A percentile compares a stretch with the other conserved stretches of the same genome.
Conservation (phyloP, 30 jellyfish, hydroid and myxozoan genomes). For the Cassiopea xamachana region DNA sequence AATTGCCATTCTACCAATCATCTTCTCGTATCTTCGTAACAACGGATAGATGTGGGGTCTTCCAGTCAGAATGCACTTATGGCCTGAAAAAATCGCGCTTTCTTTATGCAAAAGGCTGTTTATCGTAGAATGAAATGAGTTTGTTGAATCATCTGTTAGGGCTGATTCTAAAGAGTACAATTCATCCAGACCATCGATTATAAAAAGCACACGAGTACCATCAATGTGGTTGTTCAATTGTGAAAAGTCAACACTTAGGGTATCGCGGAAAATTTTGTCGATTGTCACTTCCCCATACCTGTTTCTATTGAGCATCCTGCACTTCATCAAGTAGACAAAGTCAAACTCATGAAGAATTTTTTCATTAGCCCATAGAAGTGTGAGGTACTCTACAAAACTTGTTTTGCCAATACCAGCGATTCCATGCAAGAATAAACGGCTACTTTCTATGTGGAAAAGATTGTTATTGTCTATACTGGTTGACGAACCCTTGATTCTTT, state of each 20-base stretch:
- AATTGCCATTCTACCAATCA: constrained; percentile 14
- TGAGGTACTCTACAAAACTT: constrained; percentile 37
- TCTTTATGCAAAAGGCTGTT: constrained; percentile 9
- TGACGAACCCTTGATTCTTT: neutral
- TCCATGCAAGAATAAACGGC: constrained; percentile 30
- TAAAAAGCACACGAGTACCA: constrained; percentile 29
- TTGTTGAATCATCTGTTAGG: neutral
- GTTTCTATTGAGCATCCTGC: constrained; percentile 7
- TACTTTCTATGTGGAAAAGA: neutral
- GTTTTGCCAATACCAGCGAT: constrained; percentile 58
- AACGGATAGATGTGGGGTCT: constrained; percentile 44
- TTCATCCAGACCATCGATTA: constrained; percentile 48
- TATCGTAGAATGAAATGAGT: constrained; percentile 1
- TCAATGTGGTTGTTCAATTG: neutral
- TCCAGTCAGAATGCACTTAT: constrained; percentile 42
- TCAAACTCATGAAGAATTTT: constrained; percentile 13
- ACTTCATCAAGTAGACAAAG: constrained; percentile 29
- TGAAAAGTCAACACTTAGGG: neutral
- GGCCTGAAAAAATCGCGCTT: constrained; percentile 39
- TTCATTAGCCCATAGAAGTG: constrained; percentile 45
- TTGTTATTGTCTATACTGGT: neutral
- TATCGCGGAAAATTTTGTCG: constrained; percentile 10
- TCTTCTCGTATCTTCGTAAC: constrained; percentile 13
- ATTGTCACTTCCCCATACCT: neutral
- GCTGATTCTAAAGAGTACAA: constrained; percentile 38